phyloP scores from a whole-genome alignment of 1,140 invertebrate genomes.

The Oryctes rhinoceros region DNA sequence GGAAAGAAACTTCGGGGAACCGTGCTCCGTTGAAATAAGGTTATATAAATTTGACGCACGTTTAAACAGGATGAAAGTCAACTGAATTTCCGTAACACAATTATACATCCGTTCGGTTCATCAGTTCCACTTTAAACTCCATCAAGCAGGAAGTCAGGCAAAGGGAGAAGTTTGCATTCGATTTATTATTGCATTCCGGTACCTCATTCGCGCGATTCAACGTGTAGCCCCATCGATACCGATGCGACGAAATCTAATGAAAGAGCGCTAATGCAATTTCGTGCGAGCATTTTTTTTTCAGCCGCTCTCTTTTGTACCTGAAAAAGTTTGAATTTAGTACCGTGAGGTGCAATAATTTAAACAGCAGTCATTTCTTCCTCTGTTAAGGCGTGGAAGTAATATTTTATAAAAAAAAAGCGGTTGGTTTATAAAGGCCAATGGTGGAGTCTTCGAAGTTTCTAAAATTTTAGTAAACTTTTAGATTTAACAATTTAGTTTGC shows the following conservation, averaged over 20 bases:
- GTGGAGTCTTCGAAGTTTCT: no score
- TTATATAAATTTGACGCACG: constrained; percentile 21
- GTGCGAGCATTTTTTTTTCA: not conserved
- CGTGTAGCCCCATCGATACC: not conserved
- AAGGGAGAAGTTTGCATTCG: constrained; percentile 33
- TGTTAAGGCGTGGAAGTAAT: not conserved
- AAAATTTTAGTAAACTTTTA: no score
- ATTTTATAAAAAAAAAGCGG: not conserved
- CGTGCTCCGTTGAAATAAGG: not conserved
- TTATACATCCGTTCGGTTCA: constrained; percentile 34
- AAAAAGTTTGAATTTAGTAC: not conserved
- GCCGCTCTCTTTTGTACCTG: not conserved
- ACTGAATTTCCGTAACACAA: constrained; percentile 34
- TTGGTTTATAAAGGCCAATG: not conserved
- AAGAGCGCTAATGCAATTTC: constrained; percentile 27
- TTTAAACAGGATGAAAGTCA: constrained; percentile 18
- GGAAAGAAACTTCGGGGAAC: not conserved
- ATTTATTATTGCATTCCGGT: constrained; percentile 34
- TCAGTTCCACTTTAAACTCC: constrained; percentile 34
- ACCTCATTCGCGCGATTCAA: constrained; percentile 23
- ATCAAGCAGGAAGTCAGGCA: constrained; percentile 24
- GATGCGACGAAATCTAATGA: not conserved
- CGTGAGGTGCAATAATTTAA: not conserved
- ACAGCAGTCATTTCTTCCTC: not conserved
- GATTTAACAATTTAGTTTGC: no score